Evolutionary conservation across 2,113 vertebrate species (phyloP).

Genomic region (Microtus richardsoni): DNA sequence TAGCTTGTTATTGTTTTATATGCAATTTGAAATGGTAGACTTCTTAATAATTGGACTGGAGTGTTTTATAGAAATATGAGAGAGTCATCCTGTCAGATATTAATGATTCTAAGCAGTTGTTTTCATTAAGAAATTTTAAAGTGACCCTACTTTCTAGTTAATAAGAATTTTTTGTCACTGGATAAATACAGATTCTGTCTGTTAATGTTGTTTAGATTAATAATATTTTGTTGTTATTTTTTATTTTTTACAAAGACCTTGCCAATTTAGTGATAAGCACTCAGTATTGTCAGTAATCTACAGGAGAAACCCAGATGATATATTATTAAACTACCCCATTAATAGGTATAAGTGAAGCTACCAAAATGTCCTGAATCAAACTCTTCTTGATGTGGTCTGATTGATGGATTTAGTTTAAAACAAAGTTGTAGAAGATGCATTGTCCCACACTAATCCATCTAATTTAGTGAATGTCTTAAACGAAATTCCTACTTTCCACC

Average conservation of each 20-base stretch:
- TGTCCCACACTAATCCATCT: not conserved
- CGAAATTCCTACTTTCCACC: not conserved
- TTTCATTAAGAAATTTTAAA: conserved; percentile 19
- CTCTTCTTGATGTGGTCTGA: not conserved
- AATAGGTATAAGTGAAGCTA: conserved; percentile 31
- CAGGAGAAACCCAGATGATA: not conserved
- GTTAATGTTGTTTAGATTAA: not conserved
- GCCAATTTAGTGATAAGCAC: not conserved
- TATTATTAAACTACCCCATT: conserved; percentile 6
- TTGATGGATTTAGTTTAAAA: not conserved
- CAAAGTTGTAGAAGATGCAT: not conserved
- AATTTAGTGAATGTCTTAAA: not conserved
- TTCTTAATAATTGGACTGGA: not conserved
- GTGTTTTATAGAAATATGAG: conserved; percentile 40
- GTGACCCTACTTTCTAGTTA: conserved; percentile 23
- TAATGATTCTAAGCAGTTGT: not conserved
- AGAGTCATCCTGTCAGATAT: conserved; percentile 2
- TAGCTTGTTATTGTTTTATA: conserved; percentile 41
- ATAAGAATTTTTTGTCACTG: not conserved
- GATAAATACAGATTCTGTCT: not conserved
- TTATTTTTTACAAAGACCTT: not conserved
- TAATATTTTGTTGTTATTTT: not conserved
- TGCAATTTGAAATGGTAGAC: not conserved
- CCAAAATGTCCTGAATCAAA: not conserved
- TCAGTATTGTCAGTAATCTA: not conserved